A percentile compares a stretch with the other conserved stretches of the same genome.
phyloP scores from a whole-genome alignment of 2,888 invertebrate genomes.

The Dasysyrphus tricinctus region DNA sequence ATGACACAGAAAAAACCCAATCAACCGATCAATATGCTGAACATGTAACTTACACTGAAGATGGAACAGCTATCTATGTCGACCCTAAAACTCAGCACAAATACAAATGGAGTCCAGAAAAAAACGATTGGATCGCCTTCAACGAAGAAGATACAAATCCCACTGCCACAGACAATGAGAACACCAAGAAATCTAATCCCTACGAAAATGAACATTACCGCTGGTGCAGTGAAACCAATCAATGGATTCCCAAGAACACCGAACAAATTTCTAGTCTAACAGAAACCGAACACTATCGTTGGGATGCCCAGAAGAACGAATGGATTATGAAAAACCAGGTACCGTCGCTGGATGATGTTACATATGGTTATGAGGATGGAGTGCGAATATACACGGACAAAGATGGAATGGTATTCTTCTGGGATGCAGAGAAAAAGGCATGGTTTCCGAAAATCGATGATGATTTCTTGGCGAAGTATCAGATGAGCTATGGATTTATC shows the following conservation, averaged over 20 bases:
- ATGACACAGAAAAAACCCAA: conserved; percentile 27
- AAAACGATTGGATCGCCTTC: conserved; percentile 84
- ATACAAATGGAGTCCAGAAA: conserved; percentile 86
- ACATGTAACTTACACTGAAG: conserved; percentile 88
- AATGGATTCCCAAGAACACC: conserved; percentile 84
- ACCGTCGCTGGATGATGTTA: conserved; percentile 78
- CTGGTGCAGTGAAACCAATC: conserved; percentile 82
- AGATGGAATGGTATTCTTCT: conserved; percentile 95
- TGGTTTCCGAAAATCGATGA: conserved; percentile 99
- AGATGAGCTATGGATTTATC: conserved; percentile 96
- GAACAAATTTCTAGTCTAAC: conserved; percentile 76
- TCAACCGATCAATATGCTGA: conserved; percentile 82
- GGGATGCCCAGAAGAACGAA: conserved; percentile 86
- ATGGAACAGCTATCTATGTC: conserved; percentile 89
- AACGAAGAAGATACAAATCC: conserved; percentile 66
- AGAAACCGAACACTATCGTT: conserved; percentile 85
- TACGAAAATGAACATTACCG: conserved; percentile 83
- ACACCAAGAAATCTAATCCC: conserved; percentile 73
- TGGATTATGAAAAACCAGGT: conserved; percentile 84
- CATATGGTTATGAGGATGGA: conserved; percentile 90
- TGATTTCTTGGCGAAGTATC: conserved; percentile 97
- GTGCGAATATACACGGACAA: conserved; percentile 91
- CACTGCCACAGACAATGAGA: conserved; percentile 76
- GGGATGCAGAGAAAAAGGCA: conserved; percentile 94
- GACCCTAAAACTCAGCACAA: conserved; percentile 88